Evolutionary conservation across 2,113 vertebrate species (phyloP).

Genomic region (Neopipo cinnamomea): DNA sequence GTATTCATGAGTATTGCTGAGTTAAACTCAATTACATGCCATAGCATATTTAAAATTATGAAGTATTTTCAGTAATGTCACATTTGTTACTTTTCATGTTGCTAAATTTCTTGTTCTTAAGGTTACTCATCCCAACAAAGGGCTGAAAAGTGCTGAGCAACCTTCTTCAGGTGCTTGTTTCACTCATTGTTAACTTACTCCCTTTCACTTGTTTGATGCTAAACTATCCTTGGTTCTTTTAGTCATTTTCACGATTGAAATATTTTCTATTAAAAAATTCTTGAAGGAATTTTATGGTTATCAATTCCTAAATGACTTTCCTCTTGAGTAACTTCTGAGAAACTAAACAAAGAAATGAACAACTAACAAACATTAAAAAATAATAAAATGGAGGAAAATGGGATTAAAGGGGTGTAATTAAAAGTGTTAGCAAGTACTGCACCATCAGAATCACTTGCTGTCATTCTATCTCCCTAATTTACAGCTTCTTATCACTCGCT

Average conservation of each 20-base stretch:
- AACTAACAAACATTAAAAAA: not conserved
- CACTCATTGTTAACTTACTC: not conserved
- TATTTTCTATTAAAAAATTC: not conserved
- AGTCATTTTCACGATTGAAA: not conserved
- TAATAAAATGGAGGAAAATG: not conserved
- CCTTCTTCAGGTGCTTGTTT: not conserved
- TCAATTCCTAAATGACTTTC: not conserved
- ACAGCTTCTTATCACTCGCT: not conserved
- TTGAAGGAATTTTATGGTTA: not conserved
- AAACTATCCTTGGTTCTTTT: not conserved
- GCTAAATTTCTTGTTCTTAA: not conserved
- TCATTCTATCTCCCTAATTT: not conserved
- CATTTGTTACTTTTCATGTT: not conserved
- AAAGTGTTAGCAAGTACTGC: not conserved
- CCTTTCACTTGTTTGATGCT: not conserved
- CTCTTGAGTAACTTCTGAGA: not conserved
- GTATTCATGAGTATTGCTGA: not conserved
- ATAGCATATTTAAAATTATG: not conserved
- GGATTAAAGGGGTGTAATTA: not conserved
- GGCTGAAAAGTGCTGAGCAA: not conserved
- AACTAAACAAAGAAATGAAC: not conserved
- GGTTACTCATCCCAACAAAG: not conserved
- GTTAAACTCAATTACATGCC: not conserved
- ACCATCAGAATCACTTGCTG: not conserved
- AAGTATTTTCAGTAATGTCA: not conserved